Conservation (phyloP, 2,113 vertebrate genomes). For the Upupa epops region DNA sequence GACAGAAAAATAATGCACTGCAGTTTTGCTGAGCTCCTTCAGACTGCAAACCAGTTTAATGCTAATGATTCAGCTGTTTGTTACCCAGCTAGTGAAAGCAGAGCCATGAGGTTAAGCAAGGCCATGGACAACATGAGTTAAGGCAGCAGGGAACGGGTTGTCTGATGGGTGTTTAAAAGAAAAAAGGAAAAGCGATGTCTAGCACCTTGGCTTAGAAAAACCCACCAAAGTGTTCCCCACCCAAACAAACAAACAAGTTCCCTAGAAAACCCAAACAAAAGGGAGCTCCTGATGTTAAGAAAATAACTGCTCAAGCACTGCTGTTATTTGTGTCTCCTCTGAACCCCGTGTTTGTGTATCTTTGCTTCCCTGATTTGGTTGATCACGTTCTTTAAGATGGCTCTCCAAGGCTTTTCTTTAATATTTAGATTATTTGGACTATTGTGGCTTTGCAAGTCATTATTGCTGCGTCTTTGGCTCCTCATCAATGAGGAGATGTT, state of each 20-base stretch:
- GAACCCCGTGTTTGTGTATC: background rate
- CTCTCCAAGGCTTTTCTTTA: background rate
- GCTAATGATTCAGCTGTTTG: slow-evolving; percentile 29
- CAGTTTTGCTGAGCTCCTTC: background rate
- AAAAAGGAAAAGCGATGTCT: background rate
- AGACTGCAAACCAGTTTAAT: background rate
- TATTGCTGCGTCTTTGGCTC: background rate
- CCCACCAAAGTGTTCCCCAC: accelerated
- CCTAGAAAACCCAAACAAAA: background rate
- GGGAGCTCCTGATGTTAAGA: background rate
- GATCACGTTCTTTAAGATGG: background rate
- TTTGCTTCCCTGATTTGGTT: background rate
- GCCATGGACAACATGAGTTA: background rate
- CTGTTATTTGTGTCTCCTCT: background rate
- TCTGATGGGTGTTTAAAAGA: background rate
- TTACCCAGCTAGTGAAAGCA: background rate
- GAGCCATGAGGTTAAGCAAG: background rate
- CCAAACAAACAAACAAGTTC: background rate
- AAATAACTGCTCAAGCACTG: background rate
- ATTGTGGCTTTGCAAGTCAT: background rate
- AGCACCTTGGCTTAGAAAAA: background rate
- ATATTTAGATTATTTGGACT: background rate
- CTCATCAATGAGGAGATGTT: background rate
- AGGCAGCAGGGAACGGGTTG: background rate
- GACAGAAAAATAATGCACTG: background rate